A percentile compares a stretch with the other conserved stretches of the same genome.
These are phyloP conservation scores for Bostrychus sinensis DNA, from an alignment of 2,113 vertebrate genomes.

Conservation along the genomic window DNA sequence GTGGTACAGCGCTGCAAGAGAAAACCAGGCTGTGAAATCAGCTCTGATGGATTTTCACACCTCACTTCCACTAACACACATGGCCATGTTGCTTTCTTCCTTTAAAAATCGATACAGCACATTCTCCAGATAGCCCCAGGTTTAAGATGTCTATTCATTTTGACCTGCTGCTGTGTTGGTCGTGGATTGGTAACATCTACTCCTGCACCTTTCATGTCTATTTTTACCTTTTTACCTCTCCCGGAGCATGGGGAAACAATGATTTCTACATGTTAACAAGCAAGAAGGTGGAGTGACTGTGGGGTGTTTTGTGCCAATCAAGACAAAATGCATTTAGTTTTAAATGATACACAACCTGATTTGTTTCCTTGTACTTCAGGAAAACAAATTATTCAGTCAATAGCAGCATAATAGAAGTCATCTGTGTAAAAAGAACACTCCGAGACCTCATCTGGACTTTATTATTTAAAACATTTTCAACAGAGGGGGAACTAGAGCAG, in stretches of 20 bases:
- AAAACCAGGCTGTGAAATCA: constrained; percentile 32
- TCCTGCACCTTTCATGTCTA: constrained; percentile 27
- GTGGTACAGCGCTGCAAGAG: constrained; percentile 1
- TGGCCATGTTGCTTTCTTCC: constrained; percentile 19
- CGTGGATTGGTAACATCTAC: background rate
- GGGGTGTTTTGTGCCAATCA: background rate
- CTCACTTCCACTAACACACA: constrained; percentile 27
- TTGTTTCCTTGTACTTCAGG: too few relatives aligned
- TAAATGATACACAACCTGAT: background rate
- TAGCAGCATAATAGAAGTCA: too few relatives aligned
- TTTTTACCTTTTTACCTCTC: constrained; percentile 11
- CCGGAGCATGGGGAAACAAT: background rate
- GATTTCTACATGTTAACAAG: background rate
- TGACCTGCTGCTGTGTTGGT: constrained; percentile 2
- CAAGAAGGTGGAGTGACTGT: constrained; percentile 6
- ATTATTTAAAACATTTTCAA: too few relatives aligned
- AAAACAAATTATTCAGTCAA: too few relatives aligned
- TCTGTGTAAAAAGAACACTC: too few relatives aligned
- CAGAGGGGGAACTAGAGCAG: too few relatives aligned
- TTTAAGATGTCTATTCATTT: constrained; percentile 13
- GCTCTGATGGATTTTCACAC: constrained; percentile 46
- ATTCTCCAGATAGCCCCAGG: constrained; percentile 20
- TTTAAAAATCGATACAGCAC: constrained; percentile 33
- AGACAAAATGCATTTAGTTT: background rate
- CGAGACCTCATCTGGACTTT: too few relatives aligned